Evolutionary conservation across 2,797 vertebrate species (phyloP).

Genomic region (Syndactyla subalaris): DNA sequence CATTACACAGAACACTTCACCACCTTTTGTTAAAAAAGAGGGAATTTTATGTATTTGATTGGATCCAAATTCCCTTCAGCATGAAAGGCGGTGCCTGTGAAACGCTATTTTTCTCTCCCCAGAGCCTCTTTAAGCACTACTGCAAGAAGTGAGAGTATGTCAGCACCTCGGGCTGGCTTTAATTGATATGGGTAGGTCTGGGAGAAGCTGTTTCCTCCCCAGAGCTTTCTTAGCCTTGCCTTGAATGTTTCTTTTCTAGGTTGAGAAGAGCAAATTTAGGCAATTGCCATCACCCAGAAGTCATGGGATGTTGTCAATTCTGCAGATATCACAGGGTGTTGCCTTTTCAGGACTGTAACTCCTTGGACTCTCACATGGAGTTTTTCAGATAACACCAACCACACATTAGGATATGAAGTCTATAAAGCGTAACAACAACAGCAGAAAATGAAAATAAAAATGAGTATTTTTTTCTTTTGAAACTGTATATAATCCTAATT

Average conservation of each 20-base stretch:
- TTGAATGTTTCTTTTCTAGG: not conserved
- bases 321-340: not conserved
- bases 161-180: not conserved
- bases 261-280: not conserved
- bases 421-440: not conserved
- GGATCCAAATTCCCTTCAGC: not conserved
- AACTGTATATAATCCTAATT: not conserved
- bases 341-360: not conserved
- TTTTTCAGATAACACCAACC: not conserved
- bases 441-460: not conserved
- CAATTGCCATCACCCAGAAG: not conserved
- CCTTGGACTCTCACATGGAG: not conserved
- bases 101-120: not conserved
- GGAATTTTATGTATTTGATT: not conserved
- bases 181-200: not conserved
- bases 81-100: not conserved
- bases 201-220: not conserved
- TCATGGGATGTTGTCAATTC: not conserved
- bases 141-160: not conserved
- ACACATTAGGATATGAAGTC: not conserved
- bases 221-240: not conserved
- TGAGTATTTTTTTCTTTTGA: not conserved
- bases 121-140: not conserved
- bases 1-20: not conserved
- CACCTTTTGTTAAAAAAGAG: not conserved